Evolutionary conservation across 1,140 invertebrate species (phyloP), one percentile per base, ranked within the genome.

Genomic region (Dendroctonus valens): DNA sequence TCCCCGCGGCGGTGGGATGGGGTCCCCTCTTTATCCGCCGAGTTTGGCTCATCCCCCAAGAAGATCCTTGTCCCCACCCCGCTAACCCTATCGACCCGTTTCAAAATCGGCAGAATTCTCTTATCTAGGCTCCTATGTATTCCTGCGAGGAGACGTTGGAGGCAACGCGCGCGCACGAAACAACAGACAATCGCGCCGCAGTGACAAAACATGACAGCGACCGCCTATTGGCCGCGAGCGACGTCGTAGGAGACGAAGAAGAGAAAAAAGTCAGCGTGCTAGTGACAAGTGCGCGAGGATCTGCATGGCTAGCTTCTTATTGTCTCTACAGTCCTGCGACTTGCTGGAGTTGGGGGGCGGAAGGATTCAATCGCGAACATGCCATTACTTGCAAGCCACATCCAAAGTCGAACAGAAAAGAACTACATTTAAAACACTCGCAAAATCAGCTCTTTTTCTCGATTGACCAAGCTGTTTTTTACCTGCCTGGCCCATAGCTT

Each of bases 181-280:
- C 65, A 67, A 71, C 74, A 67, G 70, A 73, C 73, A 74, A 74
- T 74, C 70, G 69, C 72, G 70, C 59, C 69, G 73, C 73, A 76
- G 72, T 77, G 75, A 77, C 73, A 77, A 76, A 77, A 77, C 75
- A 77, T 77, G 75, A 77, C 74, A 77, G 71, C 74, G 72, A 58
- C 69, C 65, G 72, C 59, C 46, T 67, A 70, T 72, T 75, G 75
- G 75, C 74, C 75, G 75, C 74, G 71, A 58, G 61, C 48, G 52
- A 55, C 57, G 59, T 60, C 53, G 55, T 39, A 68, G 63, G 68
- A 72, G 69, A 60, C 60, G 65, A 67, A 67, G 59, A 67, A 65
- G 68, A 68, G 61, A 70, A 66, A 63, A 64, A 58, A 59, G 54
- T 52, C 59, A 53, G 58, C 52, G 61, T 59, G 60, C 52, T 53